Percentiles rank a stretch among this genome's conserved stretches.
Conservation (phyloP, 2,888 invertebrate genomes). For the Gortyna flavago region DNA sequence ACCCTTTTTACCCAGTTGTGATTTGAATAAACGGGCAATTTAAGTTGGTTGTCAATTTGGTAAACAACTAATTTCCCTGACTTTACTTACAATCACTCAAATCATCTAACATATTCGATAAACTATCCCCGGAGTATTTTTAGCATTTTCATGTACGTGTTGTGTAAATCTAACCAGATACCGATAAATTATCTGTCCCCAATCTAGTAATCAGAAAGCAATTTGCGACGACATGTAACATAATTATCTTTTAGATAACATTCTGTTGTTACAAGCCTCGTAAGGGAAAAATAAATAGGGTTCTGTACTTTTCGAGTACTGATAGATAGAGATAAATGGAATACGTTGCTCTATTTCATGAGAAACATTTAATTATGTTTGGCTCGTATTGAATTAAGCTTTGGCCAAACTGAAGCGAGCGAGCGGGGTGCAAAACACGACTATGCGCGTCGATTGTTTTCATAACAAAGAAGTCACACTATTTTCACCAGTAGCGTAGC, state of each 20-base stretch:
- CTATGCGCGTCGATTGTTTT: background rate
- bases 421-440: background rate
- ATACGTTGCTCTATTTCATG: background rate
- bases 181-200: background rate
- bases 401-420: background rate
- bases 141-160: too few species aligned
- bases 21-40: background rate
- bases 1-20: too few species aligned
- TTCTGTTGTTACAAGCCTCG: slow-evolving; percentile 11
- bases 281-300: slow-evolving; percentile 15
- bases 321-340: background rate
- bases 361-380: background rate
- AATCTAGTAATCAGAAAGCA: slow-evolving; percentile 46
- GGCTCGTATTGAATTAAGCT: background rate
- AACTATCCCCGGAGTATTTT: background rate
- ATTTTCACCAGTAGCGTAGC: background rate
- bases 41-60: background rate
- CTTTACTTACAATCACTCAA: background rate
- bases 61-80: too few species aligned
- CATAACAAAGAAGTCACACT: background rate
- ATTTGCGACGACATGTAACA: slow-evolving; percentile 45
- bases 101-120: background rate
- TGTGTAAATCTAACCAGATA: background rate
- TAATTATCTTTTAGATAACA: slow-evolving; percentile 41
- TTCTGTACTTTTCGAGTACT: background rate